A percentile compares a stretch with the other conserved stretches of the same genome.
phyloP scores from a whole-genome alignment of 2,113 vertebrate genomes.

The Apodemus sylvaticus region DNA sequence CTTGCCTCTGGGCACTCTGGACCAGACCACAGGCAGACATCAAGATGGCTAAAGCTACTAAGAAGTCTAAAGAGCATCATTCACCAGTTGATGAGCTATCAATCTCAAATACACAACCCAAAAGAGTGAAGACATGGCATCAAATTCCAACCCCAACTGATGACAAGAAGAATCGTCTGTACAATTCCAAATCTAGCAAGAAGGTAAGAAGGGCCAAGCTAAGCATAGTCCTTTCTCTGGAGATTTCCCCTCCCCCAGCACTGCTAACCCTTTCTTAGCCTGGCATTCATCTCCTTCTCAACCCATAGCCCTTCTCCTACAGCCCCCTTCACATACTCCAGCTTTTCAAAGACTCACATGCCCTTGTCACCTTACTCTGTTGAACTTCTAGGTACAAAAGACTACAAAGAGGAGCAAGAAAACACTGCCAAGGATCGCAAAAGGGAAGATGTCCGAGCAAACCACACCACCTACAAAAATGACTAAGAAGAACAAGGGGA shows the following conservation, averaged over 20 bases:
- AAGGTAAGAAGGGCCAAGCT: neutral
- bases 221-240: neutral
- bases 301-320: no score
- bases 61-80: neutral
- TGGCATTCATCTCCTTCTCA: no score
- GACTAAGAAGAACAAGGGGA: no score
- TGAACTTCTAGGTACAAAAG: no score
- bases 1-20: neutral
- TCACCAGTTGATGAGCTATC: accelerated
- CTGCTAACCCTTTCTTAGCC: neutral
- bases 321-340: no score
- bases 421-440: accelerated
- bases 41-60: neutral
- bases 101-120: accelerated
- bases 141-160: neutral
- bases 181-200: neutral
- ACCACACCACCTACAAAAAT: no score
- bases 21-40: neutral
- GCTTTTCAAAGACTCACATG: no score
- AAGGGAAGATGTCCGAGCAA: no score
- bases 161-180: no score
- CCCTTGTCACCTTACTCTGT: no score
- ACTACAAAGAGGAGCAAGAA: neutral
- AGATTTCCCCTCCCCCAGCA: neutral
- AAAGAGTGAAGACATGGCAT: neutral